Conservation (phyloP, 1,140 invertebrate genomes). For the Caenorhabditis inopinata region DNA sequence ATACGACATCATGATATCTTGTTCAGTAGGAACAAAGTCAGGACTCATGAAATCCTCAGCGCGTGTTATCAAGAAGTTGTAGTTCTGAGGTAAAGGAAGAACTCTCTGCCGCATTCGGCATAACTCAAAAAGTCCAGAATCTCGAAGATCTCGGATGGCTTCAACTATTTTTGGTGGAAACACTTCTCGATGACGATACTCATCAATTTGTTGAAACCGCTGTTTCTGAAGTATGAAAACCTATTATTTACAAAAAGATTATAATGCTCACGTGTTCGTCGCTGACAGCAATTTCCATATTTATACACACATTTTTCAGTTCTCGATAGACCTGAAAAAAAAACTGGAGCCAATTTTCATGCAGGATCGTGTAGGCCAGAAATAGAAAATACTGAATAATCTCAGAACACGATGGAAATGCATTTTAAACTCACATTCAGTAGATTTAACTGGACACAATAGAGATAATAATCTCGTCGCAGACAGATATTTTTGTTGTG, state of each 20-base stretch:
- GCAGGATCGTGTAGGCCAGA: too few relatives aligned
- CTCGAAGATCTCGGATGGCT: not conserved
- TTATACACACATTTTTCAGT: not conserved
- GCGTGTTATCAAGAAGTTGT: not conserved
- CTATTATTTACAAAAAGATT: not conserved
- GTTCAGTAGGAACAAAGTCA: not conserved
- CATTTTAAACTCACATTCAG: not conserved
- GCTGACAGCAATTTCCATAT: not conserved
- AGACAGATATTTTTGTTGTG: not conserved
- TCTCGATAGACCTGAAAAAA: not conserved
- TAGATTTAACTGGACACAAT: not conserved
- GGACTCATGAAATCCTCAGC: not conserved
- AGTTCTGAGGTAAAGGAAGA: not conserved
- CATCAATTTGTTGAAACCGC: not conserved
- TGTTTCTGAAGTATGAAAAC: not conserved
- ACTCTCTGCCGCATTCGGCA: constrained; percentile 7
- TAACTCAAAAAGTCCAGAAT: not conserved
- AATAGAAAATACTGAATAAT: too few relatives aligned
- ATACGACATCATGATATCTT: constrained; percentile 1
- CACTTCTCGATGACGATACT: not conserved
- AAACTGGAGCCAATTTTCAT: not conserved
- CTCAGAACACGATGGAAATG: too few relatives aligned
- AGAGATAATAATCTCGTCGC: not conserved
- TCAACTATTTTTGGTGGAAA: not conserved
- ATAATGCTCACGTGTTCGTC: not conserved